A percentile compares a stretch with the other conserved stretches of the same genome.
These are phyloP conservation scores for Euzophera pinguis DNA, from an alignment of 2,888 invertebrate genomes.

Conservation along the genomic window DNA sequence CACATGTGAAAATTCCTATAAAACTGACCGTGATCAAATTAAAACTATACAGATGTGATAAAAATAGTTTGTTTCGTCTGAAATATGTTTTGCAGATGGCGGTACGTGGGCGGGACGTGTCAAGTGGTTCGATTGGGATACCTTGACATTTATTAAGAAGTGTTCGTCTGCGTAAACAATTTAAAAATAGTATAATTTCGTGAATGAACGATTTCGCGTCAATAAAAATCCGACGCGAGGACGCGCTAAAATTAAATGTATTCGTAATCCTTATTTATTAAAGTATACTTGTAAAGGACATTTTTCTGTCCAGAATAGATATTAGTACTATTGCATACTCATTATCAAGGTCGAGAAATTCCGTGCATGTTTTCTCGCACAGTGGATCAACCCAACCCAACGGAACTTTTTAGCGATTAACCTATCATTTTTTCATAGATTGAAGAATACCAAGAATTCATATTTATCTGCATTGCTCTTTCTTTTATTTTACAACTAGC, in stretches of 20 bases:
- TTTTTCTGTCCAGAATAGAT: too few species aligned
- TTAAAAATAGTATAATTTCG: background rate
- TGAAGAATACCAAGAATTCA: too few species aligned
- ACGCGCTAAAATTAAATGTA: background rate
- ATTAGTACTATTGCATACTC: too few species aligned
- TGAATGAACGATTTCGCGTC: background rate
- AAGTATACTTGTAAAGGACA: too few species aligned
- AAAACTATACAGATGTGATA: background rate
- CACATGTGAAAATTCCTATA: background rate
- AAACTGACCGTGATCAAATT: background rate
- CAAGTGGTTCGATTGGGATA: background rate
- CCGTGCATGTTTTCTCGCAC: too few species aligned
- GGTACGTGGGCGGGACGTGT: background rate
- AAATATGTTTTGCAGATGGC: slow-evolving; percentile 5
- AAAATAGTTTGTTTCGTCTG: background rate
- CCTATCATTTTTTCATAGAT: too few species aligned
- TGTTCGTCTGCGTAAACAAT: background rate
- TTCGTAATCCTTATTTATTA: too few species aligned
- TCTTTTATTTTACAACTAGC: too few species aligned
- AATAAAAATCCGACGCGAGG: background rate
- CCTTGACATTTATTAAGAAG: slow-evolving; percentile 6
- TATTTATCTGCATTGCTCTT: too few species aligned
- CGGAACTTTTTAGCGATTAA: too few species aligned
- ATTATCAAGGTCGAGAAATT: too few species aligned
- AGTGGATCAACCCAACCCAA: too few species aligned